Evolutionary conservation across 1,140 invertebrate genomes (phyloP).

Genomic region (Stenopsyche tienmushanensis): DNA sequence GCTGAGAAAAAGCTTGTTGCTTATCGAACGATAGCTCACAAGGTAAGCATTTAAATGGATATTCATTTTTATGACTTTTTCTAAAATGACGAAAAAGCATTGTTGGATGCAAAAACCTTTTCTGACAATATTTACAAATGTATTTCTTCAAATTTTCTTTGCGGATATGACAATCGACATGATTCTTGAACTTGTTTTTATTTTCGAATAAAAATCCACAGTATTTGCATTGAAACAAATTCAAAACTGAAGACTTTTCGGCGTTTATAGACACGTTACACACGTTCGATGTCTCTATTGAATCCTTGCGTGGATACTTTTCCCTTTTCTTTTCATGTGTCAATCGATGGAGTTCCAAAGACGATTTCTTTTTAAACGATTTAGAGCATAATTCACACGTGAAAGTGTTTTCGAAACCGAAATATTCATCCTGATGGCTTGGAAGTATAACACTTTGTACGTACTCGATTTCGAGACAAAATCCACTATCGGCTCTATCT

Average conservation of each 20-base stretch:
- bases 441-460: constrained; percentile 12
- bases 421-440: constrained; percentile 1
- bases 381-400: constrained; percentile 16
- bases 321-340: background rate
- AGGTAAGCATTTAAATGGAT: constrained; percentile 11
- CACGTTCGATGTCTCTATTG: background rate
- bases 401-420: constrained; percentile 14
- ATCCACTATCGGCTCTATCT: constrained; percentile 5
- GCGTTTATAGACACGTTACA: background rate
- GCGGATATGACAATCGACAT: background rate
- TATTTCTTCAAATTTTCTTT: constrained; percentile 21
- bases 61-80: constrained; percentile 4
- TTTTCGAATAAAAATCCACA: constrained; percentile 10
- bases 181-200: background rate
- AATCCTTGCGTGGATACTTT: background rate
- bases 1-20: constrained; percentile 7
- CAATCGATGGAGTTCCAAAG: constrained; percentile 1
- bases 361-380: background rate
- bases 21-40: constrained; percentile 6
- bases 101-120: background rate
- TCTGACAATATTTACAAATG: constrained; percentile 23
- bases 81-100: constrained; percentile 11
- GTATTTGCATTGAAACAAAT: constrained; percentile 12
- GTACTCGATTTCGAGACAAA: constrained; percentile 1
- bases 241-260: background rate